Percentiles rank a stretch among this genome's conserved stretches.
These are phyloP conservation scores for Ancistrus triradiatus DNA, from an alignment of 2,113 vertebrate genomes.

Conservation along the genomic window DNA sequence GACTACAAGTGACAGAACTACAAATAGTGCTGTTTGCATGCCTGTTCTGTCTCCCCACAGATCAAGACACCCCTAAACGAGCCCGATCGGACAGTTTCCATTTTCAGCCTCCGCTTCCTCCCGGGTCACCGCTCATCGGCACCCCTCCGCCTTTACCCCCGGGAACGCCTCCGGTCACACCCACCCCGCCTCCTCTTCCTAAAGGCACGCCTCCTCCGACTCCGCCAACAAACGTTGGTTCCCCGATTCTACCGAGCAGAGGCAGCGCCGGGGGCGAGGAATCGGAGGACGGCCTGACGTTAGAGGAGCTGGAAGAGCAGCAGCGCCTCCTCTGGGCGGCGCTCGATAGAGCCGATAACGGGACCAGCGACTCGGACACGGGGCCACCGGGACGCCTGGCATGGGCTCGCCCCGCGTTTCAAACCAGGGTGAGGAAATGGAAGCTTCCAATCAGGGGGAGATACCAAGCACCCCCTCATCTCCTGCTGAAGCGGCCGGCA, in stretches of 20 bases:
- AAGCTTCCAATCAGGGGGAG: conserved; percentile 38
- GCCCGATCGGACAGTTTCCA: conserved; percentile 62
- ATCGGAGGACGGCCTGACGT: conserved; percentile 76
- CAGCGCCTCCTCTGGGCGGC: conserved; percentile 90
- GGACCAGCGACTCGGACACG: conserved; percentile 82
- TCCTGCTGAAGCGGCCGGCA: background rate
- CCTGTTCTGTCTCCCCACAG: conserved; percentile 21
- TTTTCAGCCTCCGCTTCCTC: conserved; percentile 83
- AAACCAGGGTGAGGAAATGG: conserved; percentile 45
- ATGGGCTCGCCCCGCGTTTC: conserved; percentile 70
- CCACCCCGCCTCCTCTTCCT: conserved; percentile 75
- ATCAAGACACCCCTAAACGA: conserved; percentile 53
- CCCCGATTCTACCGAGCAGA: conserved; percentile 49
- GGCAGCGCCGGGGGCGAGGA: conserved; percentile 56
- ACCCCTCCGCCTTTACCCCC: conserved; percentile 80
- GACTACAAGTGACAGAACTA: no score
- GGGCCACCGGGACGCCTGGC: conserved; percentile 68
- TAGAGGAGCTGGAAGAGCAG: conserved; percentile 95
- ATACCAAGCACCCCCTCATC: conserved; percentile 23
- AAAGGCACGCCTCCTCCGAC: conserved; percentile 73
- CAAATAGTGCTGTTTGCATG: background rate
- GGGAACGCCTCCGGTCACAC: conserved; percentile 80
- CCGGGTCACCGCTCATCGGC: conserved; percentile 67
- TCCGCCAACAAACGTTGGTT: conserved; percentile 59
- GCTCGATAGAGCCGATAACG: conserved; percentile 81